Percentiles rank a stretch among this genome's conserved stretches.
Conservation (phyloP, 2,797 vertebrate genomes). For the Ctenochaetus hawaiiensis region DNA sequence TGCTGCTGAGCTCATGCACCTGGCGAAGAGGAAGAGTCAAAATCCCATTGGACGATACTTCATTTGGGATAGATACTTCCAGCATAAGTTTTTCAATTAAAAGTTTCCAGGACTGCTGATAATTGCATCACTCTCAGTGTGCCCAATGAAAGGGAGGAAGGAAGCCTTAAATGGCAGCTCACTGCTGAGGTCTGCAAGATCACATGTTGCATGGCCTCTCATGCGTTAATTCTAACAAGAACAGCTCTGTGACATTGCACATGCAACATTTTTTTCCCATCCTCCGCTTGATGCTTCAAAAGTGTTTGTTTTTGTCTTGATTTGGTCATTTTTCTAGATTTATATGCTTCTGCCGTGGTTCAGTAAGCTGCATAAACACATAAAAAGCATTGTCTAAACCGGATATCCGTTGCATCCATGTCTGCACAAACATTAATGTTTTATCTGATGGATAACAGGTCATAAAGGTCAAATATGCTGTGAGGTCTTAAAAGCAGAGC, state of each 20-base stretch:
- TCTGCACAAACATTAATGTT: slow-evolving; percentile 5
- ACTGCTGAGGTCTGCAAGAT: slow-evolving; percentile 39
- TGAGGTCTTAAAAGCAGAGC: slow-evolving; percentile 13
- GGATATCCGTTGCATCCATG: slow-evolving; percentile 9
- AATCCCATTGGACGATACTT: slow-evolving; percentile 52
- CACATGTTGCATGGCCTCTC: neutral
- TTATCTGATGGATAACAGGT: slow-evolving; percentile 26
- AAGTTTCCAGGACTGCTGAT: slow-evolving; percentile 51
- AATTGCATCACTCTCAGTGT: slow-evolving; percentile 42
- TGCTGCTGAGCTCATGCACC: slow-evolving; percentile 6
- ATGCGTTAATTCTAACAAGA: neutral
- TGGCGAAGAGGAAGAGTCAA: slow-evolving; percentile 26
- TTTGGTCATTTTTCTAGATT: no score
- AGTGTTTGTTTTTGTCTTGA: no score
- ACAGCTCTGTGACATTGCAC: no score
- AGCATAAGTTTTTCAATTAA: slow-evolving; percentile 65
- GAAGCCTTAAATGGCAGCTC: slow-evolving; percentile 39
- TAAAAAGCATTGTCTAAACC: slow-evolving; percentile 8
- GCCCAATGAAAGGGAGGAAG: slow-evolving; percentile 27
- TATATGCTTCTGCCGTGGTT: no score
- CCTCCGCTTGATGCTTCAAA: no score
- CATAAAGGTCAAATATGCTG: slow-evolving; percentile 10
- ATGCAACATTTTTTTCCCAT: no score
- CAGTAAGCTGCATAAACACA: slow-evolving; percentile 7
- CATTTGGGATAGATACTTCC: slow-evolving; percentile 56